A percentile compares a stretch with the other conserved stretches of the same genome.
phyloP scores from a whole-genome alignment of 1,140 invertebrate genomes.

The Plutomurus gul region DNA sequence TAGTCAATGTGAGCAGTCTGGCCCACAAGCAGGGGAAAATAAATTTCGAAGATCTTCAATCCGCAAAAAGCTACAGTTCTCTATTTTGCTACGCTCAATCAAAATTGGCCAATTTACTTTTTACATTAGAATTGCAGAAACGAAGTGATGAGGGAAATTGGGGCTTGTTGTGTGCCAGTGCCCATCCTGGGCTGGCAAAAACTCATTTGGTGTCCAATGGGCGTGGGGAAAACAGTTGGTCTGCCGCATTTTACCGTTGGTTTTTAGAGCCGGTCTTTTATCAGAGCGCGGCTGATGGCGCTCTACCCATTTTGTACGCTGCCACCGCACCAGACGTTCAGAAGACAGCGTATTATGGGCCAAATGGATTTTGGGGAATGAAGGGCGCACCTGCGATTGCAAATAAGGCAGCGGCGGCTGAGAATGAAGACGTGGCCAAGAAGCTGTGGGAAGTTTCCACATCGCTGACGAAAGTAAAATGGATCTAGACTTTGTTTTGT shows the following conservation, averaged over 20 bases:
- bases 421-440: neutral
- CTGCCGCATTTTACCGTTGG: too few relatives aligned
- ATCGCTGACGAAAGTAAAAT: neutral
- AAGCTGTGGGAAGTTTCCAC: neutral
- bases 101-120: conserved; percentile 77
- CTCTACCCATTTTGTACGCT: neutral
- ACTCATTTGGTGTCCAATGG: neutral
- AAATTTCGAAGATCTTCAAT: conserved; percentile 54
- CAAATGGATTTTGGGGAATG: neutral
- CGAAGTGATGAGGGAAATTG: neutral
- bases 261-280: neutral
- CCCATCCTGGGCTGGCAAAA: neutral
- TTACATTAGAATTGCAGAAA: conserved; percentile 65
- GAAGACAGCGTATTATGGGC: neutral
- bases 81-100: conserved; percentile 66
- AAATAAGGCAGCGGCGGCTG: too few relatives aligned
- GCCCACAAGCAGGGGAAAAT: conserved; percentile 56
- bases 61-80: conserved; percentile 58
- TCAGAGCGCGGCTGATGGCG: neutral
- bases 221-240: neutral
- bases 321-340: neutral
- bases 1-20: conserved; percentile 59
- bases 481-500: too few relatives aligned
- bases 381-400: neutral
- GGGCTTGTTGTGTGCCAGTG: neutral